Base-by-base conservation (phyloP, 2,797 vertebrate species). In the Rhinichthys osculus region DNA sequence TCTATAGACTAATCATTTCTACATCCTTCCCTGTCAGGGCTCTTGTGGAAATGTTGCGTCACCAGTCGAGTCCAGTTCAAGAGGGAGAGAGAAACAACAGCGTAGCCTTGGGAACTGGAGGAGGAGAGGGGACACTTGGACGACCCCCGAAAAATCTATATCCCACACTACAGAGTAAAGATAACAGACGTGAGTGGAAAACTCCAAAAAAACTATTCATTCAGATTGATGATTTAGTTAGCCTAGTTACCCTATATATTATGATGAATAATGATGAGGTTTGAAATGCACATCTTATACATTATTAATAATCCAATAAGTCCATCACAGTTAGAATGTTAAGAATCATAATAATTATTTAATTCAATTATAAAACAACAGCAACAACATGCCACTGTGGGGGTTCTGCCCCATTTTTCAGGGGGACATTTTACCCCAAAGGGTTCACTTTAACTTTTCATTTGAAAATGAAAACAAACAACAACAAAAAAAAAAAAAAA, bases 71-170 rank as follows among this genome's bases (percentile, higher is more conserved):
- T 74, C 96, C 96, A 1, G 95, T 96, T 66, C 94, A 96, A 88
- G 96, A 97, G 87, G 95, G 97, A 0, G 97, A 96, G 92, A 94
- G 97, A 85, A 98, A 97, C 94, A 98, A 97, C 93, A 97, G 97
- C 42, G 94, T 97, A 86, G 96, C 95, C 81, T 89, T 97, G 74
- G 91, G 95, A 19, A 93, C 96, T 2, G 95, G 94, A 16, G 95
- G 94, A 8, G 94, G 96, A n/a, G 95, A 96, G 82, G 96, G 96
- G 59, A 97, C 97, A 38, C 92, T 96, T 27, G 96, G 96, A 44
- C 95, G 97, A 84, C 93, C 97, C 42, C 96, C 96, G n/a, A 98
- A 98, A 95, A 97, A 96, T 92, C 94, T 96, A 21, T 98, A 98
- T 86, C 94, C 97, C 2, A 95, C 96, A 88, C 93, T 96, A 86